A percentile compares a stretch with the other conserved stretches of the same genome.
phyloP scores from a whole-genome alignment of 2,113 vertebrate genomes.

The Solea senegalensis region DNA sequence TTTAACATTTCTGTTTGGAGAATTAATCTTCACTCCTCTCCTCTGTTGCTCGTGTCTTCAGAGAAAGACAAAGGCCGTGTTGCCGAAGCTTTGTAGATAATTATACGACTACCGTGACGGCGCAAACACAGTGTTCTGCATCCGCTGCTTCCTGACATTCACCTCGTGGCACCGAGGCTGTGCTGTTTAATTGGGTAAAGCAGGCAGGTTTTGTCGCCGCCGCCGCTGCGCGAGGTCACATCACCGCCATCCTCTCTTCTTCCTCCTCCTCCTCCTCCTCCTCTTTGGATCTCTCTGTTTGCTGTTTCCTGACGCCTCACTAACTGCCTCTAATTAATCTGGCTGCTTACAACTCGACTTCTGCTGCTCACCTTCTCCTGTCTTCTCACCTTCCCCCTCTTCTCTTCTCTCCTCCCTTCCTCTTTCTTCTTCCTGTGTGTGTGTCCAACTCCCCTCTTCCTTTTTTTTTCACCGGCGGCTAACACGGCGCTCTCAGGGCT shows the following conservation, averaged over 20 bases:
- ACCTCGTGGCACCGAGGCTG: slow-evolving; percentile 40
- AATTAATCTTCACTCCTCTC: slow-evolving; percentile 12
- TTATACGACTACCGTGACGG: slow-evolving; percentile 61
- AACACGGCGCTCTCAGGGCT: slow-evolving; percentile 78
- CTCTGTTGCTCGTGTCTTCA: slow-evolving; percentile 35
- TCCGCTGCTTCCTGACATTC: slow-evolving; percentile 60
- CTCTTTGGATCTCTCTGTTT: slow-evolving; percentile 65
- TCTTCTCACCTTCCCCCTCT: slow-evolving; percentile 57
- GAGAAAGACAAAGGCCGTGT: slow-evolving; percentile 18
- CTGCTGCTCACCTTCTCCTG: slow-evolving; percentile 60
- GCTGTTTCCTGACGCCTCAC: slow-evolving; percentile 69
- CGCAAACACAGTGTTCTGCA: slow-evolving; percentile 48
- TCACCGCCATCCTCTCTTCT: slow-evolving; percentile 56
- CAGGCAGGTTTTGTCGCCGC: slow-evolving; percentile 59
- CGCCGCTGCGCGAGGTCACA: slow-evolving; percentile 58
- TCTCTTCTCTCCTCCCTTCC: slow-evolving; percentile 39
- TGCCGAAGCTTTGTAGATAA: slow-evolving; percentile 51
- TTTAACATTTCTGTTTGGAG: slow-evolving; percentile 16
- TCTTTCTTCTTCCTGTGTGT: slow-evolving; percentile 18
- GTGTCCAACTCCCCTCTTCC: slow-evolving; percentile 44
- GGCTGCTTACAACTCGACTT: slow-evolving; percentile 66
- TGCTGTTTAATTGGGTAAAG: slow-evolving; percentile 70
- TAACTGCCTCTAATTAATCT: slow-evolving; percentile 77
- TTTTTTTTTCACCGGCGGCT: slow-evolving; percentile 51
- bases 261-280: slow-evolving; percentile 53